These are phyloP conservation scores for Nothocercus julius DNA, from an alignment of 2,113 vertebrate species.

Conservation along the genomic window DNA sequence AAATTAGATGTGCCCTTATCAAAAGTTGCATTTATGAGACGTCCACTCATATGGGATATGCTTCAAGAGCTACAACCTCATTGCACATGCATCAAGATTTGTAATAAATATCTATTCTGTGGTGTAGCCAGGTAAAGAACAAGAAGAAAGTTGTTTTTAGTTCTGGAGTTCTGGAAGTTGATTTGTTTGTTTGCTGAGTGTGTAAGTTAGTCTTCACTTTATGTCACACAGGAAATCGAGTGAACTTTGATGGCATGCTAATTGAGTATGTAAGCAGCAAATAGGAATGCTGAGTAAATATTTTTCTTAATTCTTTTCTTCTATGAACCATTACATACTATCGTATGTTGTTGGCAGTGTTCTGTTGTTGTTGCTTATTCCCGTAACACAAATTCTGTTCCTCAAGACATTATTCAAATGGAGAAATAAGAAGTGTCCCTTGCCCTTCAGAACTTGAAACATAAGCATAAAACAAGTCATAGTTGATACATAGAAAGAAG, in stretches of 20 bases:
- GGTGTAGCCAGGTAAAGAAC: neutral
- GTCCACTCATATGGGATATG: neutral
- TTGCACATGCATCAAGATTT: neutral
- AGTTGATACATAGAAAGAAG: fast-evolving
- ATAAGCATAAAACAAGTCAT: neutral
- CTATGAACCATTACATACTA: neutral
- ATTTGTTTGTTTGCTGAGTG: neutral
- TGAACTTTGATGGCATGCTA: neutral
- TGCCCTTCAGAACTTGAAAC: neutral
- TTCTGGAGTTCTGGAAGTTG: neutral
- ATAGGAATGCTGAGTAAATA: neutral
- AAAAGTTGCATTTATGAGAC: conserved; percentile 12
- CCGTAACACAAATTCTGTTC: neutral
- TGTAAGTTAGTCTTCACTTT: neutral
- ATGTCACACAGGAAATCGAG: neutral
- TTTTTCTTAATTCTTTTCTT: neutral
- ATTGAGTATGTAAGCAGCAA: neutral
- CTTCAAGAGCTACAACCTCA: neutral
- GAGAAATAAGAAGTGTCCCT: neutral
- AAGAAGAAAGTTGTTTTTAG: neutral
- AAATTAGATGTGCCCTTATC: conserved; percentile 17
- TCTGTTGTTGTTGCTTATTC: neutral
- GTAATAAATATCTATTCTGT: neutral
- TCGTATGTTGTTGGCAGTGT: neutral
- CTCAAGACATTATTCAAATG: neutral